Percentiles rank a stretch among this genome's conserved stretches.
phyloP scores from a whole-genome alignment of 2,797 vertebrate genomes.

The Emydoidea blandingii region DNA sequence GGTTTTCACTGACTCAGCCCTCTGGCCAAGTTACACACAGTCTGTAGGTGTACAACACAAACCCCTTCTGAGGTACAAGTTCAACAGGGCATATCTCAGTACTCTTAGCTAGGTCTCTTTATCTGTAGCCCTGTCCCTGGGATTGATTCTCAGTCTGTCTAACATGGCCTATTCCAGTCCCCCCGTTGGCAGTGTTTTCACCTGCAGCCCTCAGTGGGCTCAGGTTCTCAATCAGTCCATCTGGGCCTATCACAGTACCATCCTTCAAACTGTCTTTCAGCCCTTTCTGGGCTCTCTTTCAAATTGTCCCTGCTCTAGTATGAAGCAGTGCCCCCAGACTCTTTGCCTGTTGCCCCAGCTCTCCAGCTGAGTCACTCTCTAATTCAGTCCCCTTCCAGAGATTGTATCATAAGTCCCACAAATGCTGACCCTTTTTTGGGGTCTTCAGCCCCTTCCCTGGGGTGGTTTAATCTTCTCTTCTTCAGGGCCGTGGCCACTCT shows the following conservation, averaged over 20 bases:
- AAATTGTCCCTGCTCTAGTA: background rate
- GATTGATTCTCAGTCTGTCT: too few species aligned
- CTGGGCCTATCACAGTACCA: background rate
- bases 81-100: background rate
- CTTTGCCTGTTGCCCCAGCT: background rate
- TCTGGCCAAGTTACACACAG: background rate
- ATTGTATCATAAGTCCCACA: background rate
- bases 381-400: background rate
- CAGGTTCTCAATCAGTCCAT: background rate
- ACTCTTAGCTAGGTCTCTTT: background rate
- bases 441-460: too few species aligned
- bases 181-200: background rate
- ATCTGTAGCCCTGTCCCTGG: too few species aligned
- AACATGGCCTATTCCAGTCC: too few species aligned
- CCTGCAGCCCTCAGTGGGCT: background rate
- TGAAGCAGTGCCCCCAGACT: background rate
- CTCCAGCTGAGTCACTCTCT: background rate
- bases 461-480: too few species aligned
- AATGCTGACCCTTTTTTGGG: too few species aligned
- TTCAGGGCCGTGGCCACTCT: too few species aligned
- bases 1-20: background rate
- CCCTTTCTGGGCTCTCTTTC: background rate
- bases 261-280: background rate
- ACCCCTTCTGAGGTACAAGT: background rate
- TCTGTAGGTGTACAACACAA: background rate